Conservation (phyloP, 2,113 vertebrate genomes). For the Puffinus mauretanicus region DNA sequence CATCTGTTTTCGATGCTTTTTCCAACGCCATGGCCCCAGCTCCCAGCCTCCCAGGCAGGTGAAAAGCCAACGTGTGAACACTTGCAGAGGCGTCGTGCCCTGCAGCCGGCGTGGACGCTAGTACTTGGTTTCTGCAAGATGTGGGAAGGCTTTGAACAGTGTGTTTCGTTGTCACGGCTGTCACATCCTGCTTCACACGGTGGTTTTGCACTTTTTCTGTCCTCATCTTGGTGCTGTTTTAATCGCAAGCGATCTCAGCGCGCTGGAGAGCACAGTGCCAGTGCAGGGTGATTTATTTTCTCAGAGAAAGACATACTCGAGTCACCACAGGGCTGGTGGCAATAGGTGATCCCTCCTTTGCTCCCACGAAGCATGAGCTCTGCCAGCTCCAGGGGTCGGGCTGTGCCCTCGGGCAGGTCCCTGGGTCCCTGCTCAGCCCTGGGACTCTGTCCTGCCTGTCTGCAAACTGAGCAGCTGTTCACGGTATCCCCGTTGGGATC, state of each 20-base stretch:
- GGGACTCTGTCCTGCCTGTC: background rate
- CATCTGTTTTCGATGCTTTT: background rate
- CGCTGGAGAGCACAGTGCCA: fast-evolving
- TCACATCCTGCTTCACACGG: background rate
- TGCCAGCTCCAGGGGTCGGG: background rate
- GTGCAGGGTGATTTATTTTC: background rate
- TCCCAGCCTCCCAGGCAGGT: background rate
- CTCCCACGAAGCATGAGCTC: background rate
- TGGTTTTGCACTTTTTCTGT: background rate
- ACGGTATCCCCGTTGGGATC: background rate
- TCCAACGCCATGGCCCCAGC: fast-evolving
- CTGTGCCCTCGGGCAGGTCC: background rate
- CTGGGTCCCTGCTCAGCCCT: background rate
- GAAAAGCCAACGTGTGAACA: fast-evolving
- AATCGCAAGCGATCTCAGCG: fast-evolving
- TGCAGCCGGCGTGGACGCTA: fast-evolving
- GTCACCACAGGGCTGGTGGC: background rate
- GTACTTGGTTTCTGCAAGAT: fast-evolving
- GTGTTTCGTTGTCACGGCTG: background rate
- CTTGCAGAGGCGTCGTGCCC: fast-evolving
- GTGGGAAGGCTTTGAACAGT: background rate
- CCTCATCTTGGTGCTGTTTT: background rate
- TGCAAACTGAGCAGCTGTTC: background rate
- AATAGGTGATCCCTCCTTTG: background rate
- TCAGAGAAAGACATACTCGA: background rate